Base-by-base conservation (phyloP, 2,113 vertebrate species). In the Trogon surrucura region DNA sequence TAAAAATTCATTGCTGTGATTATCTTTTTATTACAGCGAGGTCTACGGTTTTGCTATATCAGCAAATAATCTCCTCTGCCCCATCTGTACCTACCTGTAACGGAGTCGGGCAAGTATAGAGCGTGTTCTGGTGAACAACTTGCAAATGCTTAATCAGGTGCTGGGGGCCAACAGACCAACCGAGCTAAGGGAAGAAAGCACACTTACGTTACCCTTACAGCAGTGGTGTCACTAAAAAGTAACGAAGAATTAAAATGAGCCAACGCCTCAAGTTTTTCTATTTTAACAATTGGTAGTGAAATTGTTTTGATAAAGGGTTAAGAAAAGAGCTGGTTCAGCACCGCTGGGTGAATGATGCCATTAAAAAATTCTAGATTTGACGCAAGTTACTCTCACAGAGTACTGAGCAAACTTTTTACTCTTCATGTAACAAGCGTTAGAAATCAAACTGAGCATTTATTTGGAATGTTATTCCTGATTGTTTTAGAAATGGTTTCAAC, bases 141-240 rank as follows among this genome's bases (percentile, higher is more conserved):
- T 99, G 99, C 83, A 99, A 98, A 96, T 99, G 99, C 90, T 98
- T 99, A 36, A 99, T 98, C 97, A 99, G 95, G 89, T 99, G 95
- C 65, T 98, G 97, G 5, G 99, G 99, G 77, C 99, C 99, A 67
- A 99, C 97, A 69, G 99, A 99, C 99, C 99, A 99, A 74, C 99
- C 99, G 67, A 99, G 98, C 99, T 99, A 80, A 36, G 80, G 94
- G 81, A 94, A 91, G 95, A 90, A 97, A 85, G 88, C 9, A 17
- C 48, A 65, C 36, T 26, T 29, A 80, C 11, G 36, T 93, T 80
- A 96, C 5, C 51, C 11, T 74, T 79, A 61, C 0, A 11, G 58
- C 27, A 91, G n/a, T 16, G 13, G 15, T 41, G 16, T 44, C 72
- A 92, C 34, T 71, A 47, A 73, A 73, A 86, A 61, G 41, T 41